These are phyloP conservation scores for Choristoneura rosaceana DNA, from an alignment of 2,888 invertebrate genomes.

Conservation along the genomic window DNA sequence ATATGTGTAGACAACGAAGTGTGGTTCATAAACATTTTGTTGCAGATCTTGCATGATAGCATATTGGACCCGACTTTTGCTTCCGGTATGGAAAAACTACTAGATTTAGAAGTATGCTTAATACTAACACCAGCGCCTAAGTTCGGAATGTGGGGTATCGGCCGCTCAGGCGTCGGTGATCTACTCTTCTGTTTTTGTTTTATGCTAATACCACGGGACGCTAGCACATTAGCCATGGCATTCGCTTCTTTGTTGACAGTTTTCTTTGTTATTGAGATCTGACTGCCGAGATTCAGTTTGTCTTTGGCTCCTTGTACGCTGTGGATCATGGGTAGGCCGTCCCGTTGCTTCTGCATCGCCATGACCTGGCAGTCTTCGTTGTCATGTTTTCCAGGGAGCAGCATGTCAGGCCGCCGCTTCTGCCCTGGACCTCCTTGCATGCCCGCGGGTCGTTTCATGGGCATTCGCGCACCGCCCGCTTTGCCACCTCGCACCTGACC, in stretches of 20 bases:
- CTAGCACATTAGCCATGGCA: conserved; percentile 91
- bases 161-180: conserved; percentile 75
- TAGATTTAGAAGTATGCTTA: conserved; percentile 80
- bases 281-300: conserved; percentile 89
- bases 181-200: conserved; percentile 87
- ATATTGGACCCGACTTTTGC: conserved; percentile 75
- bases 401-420: conserved; percentile 86
- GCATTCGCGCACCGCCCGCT: conserved; percentile 70
- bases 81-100: conserved; percentile 76
- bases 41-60: conserved; percentile 75
- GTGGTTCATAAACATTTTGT: conserved; percentile 77
- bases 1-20: conserved; percentile 72
- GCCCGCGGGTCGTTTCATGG: conserved; percentile 70
- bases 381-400: conserved; percentile 89
- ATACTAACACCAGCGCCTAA: conserved; percentile 81
- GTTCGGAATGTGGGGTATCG: conserved; percentile 78
- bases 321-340: conserved; percentile 90
- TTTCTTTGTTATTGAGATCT: conserved; percentile 88
- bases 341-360: conserved; percentile 90
- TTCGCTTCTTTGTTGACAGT: conserved; percentile 89
- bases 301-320: conserved; percentile 88
- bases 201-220: conserved; percentile 91
- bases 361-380: conserved; percentile 92
- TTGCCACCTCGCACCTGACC: conserved; percentile 69
- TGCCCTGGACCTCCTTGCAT: conserved; percentile 59